A percentile compares a stretch with the other conserved stretches of the same genome.
Conservation (phyloP, 2,888 invertebrate species). For the Heliconius aoede region DNA sequence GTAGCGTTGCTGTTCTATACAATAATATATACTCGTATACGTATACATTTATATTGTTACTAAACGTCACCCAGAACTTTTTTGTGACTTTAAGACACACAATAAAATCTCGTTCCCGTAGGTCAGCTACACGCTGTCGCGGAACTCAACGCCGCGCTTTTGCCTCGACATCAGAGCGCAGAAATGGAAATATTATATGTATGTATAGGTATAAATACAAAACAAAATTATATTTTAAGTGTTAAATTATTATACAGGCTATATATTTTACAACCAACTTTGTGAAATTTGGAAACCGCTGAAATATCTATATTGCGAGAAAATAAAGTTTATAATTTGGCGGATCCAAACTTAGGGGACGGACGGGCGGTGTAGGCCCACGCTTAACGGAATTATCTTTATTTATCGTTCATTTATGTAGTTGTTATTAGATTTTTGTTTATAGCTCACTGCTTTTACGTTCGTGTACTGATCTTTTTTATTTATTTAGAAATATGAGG, state of each 20-base stretch:
- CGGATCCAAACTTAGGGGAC: constrained; percentile 55
- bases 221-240: neutral
- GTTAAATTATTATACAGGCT: neutral
- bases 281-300: neutral
- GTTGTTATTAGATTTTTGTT: constrained; percentile 54
- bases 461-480: neutral
- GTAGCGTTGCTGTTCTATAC: neutral
- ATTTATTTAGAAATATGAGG: neutral
- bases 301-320: constrained; percentile 48
- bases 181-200: too few species aligned
- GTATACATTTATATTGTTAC: neutral
- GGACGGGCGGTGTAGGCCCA: constrained; percentile 56
- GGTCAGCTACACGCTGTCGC: too few species aligned
- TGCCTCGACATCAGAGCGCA: too few species aligned
- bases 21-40: neutral
- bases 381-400: constrained; percentile 56
- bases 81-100: too few species aligned
- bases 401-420: constrained; percentile 53
- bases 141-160: neutral
- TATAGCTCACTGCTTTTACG: neutral
- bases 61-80: neutral
- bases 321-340: constrained; percentile 71
- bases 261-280: neutral
- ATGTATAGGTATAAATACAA: too few species aligned
- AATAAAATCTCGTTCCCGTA: too few species aligned